Evolutionary conservation across 2,888 invertebrate species (phyloP).

Genomic region (Zygogramma bicolorata): DNA sequence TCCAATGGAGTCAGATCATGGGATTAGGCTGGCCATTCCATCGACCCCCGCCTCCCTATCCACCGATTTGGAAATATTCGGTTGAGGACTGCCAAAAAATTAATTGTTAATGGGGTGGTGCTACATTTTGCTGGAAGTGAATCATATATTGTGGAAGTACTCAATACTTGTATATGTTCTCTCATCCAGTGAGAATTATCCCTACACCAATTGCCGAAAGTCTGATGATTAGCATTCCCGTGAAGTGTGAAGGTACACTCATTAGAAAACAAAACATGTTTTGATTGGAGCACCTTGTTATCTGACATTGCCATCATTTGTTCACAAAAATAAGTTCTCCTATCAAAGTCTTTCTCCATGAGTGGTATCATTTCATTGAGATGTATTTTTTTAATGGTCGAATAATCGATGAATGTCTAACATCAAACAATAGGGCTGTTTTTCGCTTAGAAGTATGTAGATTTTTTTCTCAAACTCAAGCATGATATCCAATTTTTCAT

Average conservation of each 20-base stretch:
- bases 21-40: conserved; percentile 13
- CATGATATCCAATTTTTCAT: conserved; percentile 25
- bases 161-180: background rate
- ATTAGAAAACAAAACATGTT: conserved; percentile 26
- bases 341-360: conserved; percentile 13
- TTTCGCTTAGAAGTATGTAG: conserved; percentile 16
- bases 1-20: background rate
- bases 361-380: conserved; percentile 7
- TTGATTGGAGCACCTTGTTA: conserved; percentile 21
- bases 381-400: conserved; percentile 4
- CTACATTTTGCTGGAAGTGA: background rate
- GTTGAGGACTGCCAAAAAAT: background rate
- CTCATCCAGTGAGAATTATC: conserved; percentile 34
- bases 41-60: conserved; percentile 5
- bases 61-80: no score
- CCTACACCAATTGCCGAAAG: conserved; percentile 29
- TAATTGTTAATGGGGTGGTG: conserved; percentile 13
- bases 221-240: conserved; percentile 34
- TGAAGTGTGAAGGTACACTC: conserved; percentile 21
- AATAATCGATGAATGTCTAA: background rate
- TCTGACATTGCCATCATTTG: no score
- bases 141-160: conserved; percentile 21
- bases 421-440: background rate
- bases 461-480: conserved; percentile 31
- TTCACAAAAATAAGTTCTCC: conserved; percentile 24